Evolutionary conservation across 2,113 vertebrate species (phyloP).

Genomic region (Ceyx melanurus): DNA sequence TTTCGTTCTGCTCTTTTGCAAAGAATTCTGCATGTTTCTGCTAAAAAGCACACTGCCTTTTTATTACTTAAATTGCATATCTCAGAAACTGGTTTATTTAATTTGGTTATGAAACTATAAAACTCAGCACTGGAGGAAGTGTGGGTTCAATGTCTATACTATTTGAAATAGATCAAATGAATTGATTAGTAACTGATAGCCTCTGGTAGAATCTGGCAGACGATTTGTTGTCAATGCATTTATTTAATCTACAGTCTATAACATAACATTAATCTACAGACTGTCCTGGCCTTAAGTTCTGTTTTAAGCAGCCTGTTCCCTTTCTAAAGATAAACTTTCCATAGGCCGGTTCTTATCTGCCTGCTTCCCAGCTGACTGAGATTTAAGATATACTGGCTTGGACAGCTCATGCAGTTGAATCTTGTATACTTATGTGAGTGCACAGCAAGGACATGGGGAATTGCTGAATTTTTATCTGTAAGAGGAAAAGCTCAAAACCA

Average conservation of each 20-base stretch:
- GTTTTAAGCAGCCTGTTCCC: neutral
- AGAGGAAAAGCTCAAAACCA: neutral
- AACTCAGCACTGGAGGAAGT: neutral
- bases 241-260: neutral
- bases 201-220: neutral
- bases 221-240: neutral
- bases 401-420: neutral
- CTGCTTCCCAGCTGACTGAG: neutral
- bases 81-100: neutral
- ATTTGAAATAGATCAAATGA: rapidly evolving
- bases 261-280: neutral
- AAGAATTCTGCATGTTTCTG: neutral
- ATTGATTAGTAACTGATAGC: neutral
- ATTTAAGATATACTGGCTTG: slow-evolving; percentile 7
- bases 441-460: neutral
- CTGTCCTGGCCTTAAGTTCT: neutral
- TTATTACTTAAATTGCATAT: neutral
- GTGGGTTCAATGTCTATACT: neutral
- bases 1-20: neutral
- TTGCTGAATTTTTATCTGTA: neutral
- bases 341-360: slow-evolving; percentile 33
- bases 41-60: neutral
- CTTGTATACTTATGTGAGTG: neutral
- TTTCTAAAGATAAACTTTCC: slow-evolving; percentile 31
- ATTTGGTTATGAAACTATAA: neutral